Base-by-base conservation (phyloP, 2,797 vertebrate species). In the Chelidonichthys spinosus region DNA sequence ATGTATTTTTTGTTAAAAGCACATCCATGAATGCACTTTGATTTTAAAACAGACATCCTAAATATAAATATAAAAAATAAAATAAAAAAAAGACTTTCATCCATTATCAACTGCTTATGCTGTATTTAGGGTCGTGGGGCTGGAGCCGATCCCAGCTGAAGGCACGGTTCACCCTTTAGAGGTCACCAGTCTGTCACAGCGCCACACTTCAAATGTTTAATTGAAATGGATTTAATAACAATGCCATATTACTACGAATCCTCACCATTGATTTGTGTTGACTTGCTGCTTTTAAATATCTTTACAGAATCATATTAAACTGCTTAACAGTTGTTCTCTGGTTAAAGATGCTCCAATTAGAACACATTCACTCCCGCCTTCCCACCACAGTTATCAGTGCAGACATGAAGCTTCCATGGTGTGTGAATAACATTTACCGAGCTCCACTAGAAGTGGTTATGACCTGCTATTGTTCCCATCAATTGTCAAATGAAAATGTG, bases 401-500 rank as follows among this genome's bases (percentile, higher is more conserved):
- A 84, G 83, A 82, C 71, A 56, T 73, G 76, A 80, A 56, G 79
- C 79, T 59, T 56, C 70, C 68, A 40, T 53, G 68, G 78, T 53
- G 46, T 81, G 67, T 76, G 66, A 84, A 87, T 91, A 74, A 69
- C 69, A 61, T 81, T 78, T 73, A 47, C 78, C 25, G 61, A 75
- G 83, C 77, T 81, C 61, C 46, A 13, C 63, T 63, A 72, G 64
- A 86, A 82, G 74, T 73, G 40, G 35, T 69, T 76, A 46, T 40
- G 72, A 81, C 69, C 72, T 80, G 81, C 75, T 89, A 67, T 91
- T 93, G 85, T 92, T 91, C 87, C 87, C 73, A 86, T 92, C 89
- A 90, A 71, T 88, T 86, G 87, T 87, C 88, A 85, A 76, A 89
- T 36, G 74, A 81, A 89, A 92, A 92, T 90, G 59, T 89, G 75